phyloP scores from a whole-genome alignment of 1,140 invertebrate genomes.

The Zaprionus davidi region DNA sequence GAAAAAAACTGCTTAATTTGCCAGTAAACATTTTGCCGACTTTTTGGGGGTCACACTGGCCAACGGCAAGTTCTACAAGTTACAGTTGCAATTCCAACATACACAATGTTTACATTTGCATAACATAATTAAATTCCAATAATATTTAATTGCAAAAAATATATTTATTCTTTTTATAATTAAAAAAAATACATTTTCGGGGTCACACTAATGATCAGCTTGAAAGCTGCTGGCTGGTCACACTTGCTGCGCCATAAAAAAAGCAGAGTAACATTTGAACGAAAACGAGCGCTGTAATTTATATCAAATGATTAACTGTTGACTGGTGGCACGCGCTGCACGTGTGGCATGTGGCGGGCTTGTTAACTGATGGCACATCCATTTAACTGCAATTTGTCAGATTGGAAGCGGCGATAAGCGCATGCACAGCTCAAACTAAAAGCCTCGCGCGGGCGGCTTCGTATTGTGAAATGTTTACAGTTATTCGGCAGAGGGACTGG shows the following conservation, averaged over 20 bases:
- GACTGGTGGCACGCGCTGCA: background rate
- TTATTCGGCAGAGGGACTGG: background rate
- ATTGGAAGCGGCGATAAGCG: constrained; percentile 35
- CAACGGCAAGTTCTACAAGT: background rate
- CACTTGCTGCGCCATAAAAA: background rate
- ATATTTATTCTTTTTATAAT: background rate
- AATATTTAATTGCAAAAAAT: background rate
- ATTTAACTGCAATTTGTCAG: constrained; percentile 49
- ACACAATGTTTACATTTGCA: background rate
- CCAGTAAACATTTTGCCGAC: background rate
- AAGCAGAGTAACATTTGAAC: background rate
- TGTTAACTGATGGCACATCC: constrained; percentile 45
- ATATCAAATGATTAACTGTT: constrained; percentile 12
- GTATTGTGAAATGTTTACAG: constrained; percentile 5
- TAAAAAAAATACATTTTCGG: background rate
- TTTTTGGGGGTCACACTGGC: constrained; percentile 26
- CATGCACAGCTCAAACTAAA: constrained; percentile 19
- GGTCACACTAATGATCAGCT: background rate
- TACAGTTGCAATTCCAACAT: background rate
- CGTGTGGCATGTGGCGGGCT: constrained; percentile 12
- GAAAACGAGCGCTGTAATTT: constrained; percentile 9
- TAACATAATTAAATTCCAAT: background rate
- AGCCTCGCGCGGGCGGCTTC: background rate
- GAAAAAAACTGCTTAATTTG: constrained; percentile 9
- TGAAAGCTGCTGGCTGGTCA: background rate